Conservation (phyloP, 2,888 invertebrate genomes). For the Antitype chi region DNA sequence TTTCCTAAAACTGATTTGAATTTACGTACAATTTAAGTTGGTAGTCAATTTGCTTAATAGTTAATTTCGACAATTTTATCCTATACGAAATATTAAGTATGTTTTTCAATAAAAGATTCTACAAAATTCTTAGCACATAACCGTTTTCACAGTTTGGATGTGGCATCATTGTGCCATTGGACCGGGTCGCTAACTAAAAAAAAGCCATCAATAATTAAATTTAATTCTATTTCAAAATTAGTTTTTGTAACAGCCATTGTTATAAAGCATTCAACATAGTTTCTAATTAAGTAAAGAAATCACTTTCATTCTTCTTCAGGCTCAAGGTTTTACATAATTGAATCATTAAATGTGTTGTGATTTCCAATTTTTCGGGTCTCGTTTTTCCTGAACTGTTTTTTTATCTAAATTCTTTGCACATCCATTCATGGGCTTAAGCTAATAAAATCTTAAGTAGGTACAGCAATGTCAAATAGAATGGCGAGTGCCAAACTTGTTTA, state of each 20-base stretch:
- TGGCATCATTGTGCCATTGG: not conserved
- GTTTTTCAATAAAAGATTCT: not conserved
- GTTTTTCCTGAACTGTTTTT: not conserved
- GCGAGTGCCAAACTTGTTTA: constrained; percentile 25
- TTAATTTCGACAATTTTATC: not conserved
- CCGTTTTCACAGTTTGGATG: not conserved
- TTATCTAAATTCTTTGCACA: not conserved
- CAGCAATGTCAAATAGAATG: constrained; percentile 16
- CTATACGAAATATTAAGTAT: not conserved
- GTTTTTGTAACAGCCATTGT: not conserved
- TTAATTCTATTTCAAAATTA: not conserved
- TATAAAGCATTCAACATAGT: not conserved
- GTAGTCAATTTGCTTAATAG: not conserved
- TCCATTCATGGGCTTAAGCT: not conserved
- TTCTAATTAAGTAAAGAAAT: not conserved
- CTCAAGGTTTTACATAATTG: not conserved
- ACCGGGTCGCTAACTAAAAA: not conserved
- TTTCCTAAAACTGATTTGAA: not conserved
- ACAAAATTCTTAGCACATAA: not conserved
- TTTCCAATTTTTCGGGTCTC: too few relatives aligned
- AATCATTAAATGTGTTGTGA: too few relatives aligned
- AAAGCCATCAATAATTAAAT: not conserved
- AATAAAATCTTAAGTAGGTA: not conserved
- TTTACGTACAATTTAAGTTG: not conserved
- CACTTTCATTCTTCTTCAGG: not conserved